Conservation (phyloP, 2,113 vertebrate genomes). For the Terrapene triunguis region DNA sequence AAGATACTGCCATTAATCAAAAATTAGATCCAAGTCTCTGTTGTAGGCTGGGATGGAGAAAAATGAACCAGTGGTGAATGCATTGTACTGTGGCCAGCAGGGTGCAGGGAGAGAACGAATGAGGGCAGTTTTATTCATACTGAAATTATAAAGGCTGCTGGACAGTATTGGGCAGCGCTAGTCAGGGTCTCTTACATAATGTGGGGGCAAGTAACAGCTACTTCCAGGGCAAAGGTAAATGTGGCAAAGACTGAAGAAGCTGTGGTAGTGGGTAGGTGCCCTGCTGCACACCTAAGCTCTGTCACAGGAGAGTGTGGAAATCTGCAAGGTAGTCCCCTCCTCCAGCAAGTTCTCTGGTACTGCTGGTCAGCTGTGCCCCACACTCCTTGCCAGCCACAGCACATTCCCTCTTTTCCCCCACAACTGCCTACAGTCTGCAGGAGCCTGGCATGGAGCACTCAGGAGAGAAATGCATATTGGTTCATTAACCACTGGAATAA, state of each 20-base stretch:
- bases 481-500: neutral
- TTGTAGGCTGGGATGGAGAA: neutral
- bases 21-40: neutral
- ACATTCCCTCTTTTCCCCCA: neutral
- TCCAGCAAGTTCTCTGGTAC: neutral
- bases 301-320: neutral
- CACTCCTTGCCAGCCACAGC: neutral
- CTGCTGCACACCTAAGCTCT: neutral
- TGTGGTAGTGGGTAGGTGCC: neutral
- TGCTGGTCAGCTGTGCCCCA: neutral
- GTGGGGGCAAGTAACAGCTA: neutral
- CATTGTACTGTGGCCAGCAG: neutral
- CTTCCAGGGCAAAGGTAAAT: neutral
- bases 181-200: accelerated
- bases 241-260: neutral
- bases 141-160: neutral
- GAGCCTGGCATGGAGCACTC: neutral
- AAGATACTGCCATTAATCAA: neutral
- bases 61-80: neutral
- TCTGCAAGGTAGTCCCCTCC: neutral
- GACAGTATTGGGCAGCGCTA: accelerated
- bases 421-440: neutral
- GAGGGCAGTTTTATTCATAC: neutral
- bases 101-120: neutral
- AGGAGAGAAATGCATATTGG: accelerated